Conservation (phyloP, 2,888 invertebrate species). For the Lasius fuliginosus region DNA sequence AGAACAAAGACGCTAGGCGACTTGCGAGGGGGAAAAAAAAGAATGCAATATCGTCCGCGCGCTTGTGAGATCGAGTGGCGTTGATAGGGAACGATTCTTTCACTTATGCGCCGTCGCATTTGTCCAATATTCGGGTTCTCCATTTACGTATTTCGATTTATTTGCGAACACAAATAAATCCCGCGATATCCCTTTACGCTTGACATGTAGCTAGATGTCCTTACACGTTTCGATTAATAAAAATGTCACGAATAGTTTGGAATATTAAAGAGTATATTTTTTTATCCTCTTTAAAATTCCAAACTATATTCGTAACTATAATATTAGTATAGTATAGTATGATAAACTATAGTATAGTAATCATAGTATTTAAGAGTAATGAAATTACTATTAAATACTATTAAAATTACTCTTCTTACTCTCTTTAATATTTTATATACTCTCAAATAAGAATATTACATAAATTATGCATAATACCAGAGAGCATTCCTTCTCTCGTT, state of each 20-base stretch:
- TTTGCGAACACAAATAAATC: neutral
- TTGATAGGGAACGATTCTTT: neutral
- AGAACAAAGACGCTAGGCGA: conserved; percentile 48
- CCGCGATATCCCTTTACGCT: neutral
- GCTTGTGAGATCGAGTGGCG: neutral
- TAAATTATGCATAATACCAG: neutral
- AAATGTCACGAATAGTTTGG: neutral
- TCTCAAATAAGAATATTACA: neutral
- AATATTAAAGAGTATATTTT: neutral
- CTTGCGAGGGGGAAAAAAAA: conserved; percentile 25
- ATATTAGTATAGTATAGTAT: too few species aligned
- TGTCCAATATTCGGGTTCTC: neutral
- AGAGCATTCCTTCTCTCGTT: neutral
- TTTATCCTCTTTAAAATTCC: too few species aligned
- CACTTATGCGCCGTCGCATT: neutral
- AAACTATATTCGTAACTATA: too few species aligned
- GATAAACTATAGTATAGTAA: too few species aligned
- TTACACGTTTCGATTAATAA: neutral
- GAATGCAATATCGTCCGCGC: neutral
- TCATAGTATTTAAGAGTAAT: too few species aligned
- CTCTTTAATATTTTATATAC: too few species aligned
- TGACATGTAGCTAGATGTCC: neutral
- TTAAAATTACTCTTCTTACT: too few species aligned
- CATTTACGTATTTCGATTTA: conserved; percentile 6
- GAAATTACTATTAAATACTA: too few species aligned